Evolutionary conservation across 2,888 invertebrate species (phyloP), one percentile per base, ranked within the genome.

Genomic region (Dione juno): DNA sequence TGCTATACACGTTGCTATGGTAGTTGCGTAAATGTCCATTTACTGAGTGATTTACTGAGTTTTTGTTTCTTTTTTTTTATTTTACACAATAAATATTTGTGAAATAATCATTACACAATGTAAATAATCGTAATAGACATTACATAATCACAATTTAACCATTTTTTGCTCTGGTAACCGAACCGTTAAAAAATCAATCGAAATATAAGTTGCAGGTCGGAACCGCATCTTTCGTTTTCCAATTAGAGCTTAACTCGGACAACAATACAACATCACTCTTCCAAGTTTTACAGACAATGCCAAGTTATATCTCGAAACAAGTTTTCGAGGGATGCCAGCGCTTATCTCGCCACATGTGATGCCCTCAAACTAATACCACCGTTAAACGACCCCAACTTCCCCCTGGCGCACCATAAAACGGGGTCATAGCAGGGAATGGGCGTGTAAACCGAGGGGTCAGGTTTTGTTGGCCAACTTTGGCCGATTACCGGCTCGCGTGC

Each of bases 401-500:
- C 83, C 78, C 87, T 84, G 83, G 80, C 78, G 73, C 77, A 79
- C 83, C 83, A 84, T 89, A 89, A 88, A 91, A 84, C 82, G 79
- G 70, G 85, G 82, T 84, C 84, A 82, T 84, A 82, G 82, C 86
- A 83, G 87, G 85, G 84, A 87, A 88, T 86, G 85, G 86, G 84
- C 78, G 83, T 86, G 82, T 85, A 84, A 88, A 87, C 81, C 78
- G 82, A 77, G 75, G 80, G 89, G 72, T 83, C 91, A 81, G 71
- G 76, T 77, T 83, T 83, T 66, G 74, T 77, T 85, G 88, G 92
- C 72, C 76, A 91, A 90, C 91, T 90, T 90, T 88, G 89, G 84
- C 86, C 90, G 92, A 92, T 92, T 92, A 92, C 90, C 85, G 88
- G 90, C 87, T 92, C 88, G 92, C 90, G 90, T 91, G 92, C 90